Evolutionary conservation across 2,888 invertebrate genomes (phyloP).

Genomic region (Torymus texanus): DNA sequence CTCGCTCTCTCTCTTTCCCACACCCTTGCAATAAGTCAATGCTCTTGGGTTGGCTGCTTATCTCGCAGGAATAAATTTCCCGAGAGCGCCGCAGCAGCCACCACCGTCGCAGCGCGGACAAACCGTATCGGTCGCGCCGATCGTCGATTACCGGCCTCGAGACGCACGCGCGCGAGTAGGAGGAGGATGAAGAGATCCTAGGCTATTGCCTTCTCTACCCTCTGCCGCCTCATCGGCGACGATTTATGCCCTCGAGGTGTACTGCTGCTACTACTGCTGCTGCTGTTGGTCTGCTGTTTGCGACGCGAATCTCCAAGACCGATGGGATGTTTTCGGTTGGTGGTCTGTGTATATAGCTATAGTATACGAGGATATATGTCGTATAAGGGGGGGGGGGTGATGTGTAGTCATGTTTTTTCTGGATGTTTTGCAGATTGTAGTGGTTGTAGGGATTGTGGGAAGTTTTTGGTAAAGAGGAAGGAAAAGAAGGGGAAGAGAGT

Average conservation of each 20-base stretch:
- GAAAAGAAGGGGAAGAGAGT: too few species aligned
- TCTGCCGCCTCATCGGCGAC: conserved; percentile 32
- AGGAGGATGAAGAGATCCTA: not conserved
- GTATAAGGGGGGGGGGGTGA: too few species aligned
- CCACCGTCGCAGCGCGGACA: conserved; percentile 23
- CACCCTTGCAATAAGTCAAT: conserved; percentile 43
- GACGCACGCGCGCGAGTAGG: conserved; percentile 37
- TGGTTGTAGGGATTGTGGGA: too few species aligned
- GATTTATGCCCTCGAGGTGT: conserved; percentile 34
- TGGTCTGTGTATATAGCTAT: not conserved
- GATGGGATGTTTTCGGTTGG: not conserved
- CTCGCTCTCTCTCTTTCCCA: too few species aligned
- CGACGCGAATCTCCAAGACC: not conserved
- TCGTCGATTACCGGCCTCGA: conserved; percentile 49
- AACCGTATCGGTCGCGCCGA: conserved; percentile 44
- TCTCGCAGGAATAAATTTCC: conserved; percentile 56
- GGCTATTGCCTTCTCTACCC: conserved; percentile 7
- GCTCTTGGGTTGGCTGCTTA: conserved; percentile 40
- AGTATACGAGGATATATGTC: too few species aligned
- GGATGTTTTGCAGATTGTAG: too few species aligned
- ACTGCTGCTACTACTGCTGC: too few species aligned
- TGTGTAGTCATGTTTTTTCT: too few species aligned
- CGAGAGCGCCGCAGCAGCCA: not conserved
- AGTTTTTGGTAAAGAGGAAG: too few species aligned
- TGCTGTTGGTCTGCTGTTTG: too few species aligned